Evolutionary conservation across 2,888 invertebrate species (phyloP).

Genomic region (Drosophila prolongata): DNA sequence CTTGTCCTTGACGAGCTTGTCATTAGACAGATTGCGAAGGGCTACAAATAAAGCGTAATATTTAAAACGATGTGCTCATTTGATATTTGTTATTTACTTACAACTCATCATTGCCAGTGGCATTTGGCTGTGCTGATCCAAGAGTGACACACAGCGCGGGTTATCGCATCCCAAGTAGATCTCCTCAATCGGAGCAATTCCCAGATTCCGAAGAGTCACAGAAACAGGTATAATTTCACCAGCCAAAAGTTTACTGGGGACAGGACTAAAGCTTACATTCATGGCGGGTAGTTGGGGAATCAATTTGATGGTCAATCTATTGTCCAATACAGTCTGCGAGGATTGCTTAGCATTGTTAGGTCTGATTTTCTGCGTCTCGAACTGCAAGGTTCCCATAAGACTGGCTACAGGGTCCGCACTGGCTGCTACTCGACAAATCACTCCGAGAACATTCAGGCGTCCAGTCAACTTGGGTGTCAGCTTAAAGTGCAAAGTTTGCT

Average conservation of each 20-base stretch:
- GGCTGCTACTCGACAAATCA: conserved; percentile 85
- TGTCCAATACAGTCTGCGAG: conserved; percentile 85
- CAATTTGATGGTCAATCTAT: conserved; percentile 90
- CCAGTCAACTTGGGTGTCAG: conserved; percentile 91
- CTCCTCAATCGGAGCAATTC: conserved; percentile 87
- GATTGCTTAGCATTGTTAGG: conserved; percentile 65
- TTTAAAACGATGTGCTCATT: neutral
- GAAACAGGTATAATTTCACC: conserved; percentile 89
- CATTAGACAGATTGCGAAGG: conserved; percentile 82
- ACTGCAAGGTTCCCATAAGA: conserved; percentile 81
- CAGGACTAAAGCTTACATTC: conserved; percentile 89
- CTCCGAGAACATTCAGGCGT: conserved; percentile 89
- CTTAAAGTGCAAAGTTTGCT: conserved; percentile 88
- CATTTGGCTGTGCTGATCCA: conserved; percentile 79
- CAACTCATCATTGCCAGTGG: conserved; percentile 83
- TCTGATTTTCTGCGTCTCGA: conserved; percentile 81
- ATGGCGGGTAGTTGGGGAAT: conserved; percentile 92
- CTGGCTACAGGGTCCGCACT: conserved; percentile 79
- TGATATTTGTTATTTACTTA: conserved; percentile 48
- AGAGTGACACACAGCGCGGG: conserved; percentile 82
- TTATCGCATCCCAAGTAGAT: conserved; percentile 86
- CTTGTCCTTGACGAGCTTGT: conserved; percentile 83
- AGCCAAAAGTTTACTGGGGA: conserved; percentile 88
- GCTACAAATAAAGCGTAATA: conserved; percentile 54
- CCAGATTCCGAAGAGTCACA: conserved; percentile 88